phyloP scores from a whole-genome alignment of 35 echinoderm and acorn worm species.

The Apostichopus parvimensis region DNA sequence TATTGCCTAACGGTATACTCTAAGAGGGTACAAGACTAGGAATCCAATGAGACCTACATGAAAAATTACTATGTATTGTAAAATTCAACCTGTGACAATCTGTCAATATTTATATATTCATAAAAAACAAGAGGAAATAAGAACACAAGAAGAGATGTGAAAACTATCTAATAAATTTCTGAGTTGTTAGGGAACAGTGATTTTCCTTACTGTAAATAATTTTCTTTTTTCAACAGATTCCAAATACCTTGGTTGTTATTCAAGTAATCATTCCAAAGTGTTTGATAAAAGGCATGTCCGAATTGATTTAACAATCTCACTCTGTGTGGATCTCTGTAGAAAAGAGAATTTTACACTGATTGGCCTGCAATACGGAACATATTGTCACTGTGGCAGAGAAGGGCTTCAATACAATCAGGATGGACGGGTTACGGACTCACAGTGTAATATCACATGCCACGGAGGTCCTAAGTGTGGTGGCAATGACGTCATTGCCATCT shows the following conservation, averaged over 20 bases:
- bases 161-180: no score
- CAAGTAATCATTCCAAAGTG: neutral
- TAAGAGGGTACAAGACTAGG: no score
- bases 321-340: neutral
- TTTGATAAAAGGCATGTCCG: neutral
- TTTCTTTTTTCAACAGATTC: neutral
- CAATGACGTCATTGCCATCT: neutral
- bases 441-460: neutral
- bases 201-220: neutral
- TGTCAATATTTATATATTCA: no score
- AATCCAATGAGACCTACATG: no score
- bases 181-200: no score
- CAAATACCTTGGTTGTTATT: neutral
- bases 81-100: no score
- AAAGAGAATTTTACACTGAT: neutral
- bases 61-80: no score
- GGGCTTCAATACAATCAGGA: neutral
- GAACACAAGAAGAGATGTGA: no score
- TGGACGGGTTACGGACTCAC: neutral
- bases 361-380: neutral
- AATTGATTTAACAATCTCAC: neutral
- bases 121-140: no score
- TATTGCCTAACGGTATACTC: no score
- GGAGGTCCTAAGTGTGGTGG: neutral
- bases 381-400: neutral